Evolutionary conservation across 2,113 vertebrate genomes (phyloP).

Genomic region (Aptenodytes patagonicus): DNA sequence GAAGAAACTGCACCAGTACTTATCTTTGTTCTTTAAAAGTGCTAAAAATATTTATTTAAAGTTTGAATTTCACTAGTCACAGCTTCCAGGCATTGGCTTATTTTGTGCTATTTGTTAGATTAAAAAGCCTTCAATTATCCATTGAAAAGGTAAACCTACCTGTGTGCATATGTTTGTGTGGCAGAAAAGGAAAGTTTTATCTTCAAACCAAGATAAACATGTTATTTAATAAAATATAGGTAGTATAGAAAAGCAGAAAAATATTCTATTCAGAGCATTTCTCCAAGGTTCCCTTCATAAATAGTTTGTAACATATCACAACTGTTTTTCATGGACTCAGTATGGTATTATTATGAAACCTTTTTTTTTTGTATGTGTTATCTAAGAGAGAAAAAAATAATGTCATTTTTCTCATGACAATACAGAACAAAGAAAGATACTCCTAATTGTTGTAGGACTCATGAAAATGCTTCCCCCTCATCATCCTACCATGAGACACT

Average conservation of each 20-base stretch:
- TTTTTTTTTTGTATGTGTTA: neutral
- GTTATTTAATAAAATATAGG: neutral
- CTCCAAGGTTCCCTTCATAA: neutral
- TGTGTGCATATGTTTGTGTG: neutral
- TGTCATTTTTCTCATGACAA: neutral
- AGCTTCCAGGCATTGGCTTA: neutral
- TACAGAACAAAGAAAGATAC: neutral
- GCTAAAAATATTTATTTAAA: neutral
- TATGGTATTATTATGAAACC: neutral
- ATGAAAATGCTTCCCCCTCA: neutral
- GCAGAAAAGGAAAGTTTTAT: neutral
- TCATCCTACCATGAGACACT: neutral
- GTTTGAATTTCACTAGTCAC: neutral
- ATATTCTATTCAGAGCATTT: neutral
- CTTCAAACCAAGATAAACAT: neutral
- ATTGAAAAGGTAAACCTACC: neutral
- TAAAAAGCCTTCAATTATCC: neutral
- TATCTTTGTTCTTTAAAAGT: neutral
- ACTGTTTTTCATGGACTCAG: neutral
- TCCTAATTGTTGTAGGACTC: neutral
- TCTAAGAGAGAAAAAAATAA: neutral
- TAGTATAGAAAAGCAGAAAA: neutral
- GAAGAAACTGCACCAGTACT: neutral
- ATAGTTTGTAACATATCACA: neutral
- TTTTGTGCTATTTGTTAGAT: neutral